Base-by-base conservation (phyloP, 2,888 invertebrate genomes). In the Dryocosmus kuriphilus region DNA sequence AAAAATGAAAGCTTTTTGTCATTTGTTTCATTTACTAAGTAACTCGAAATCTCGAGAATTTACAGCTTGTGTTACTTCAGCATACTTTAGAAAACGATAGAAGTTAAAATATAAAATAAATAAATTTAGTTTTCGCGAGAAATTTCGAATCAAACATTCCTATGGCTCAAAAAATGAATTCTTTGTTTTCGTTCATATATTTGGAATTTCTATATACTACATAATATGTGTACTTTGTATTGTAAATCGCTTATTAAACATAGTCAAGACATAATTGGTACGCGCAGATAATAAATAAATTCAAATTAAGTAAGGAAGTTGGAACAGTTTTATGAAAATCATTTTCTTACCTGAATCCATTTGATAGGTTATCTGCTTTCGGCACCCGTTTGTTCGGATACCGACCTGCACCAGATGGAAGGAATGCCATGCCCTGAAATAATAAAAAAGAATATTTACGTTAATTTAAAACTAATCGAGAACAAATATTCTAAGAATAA, bases 331-430 rank as follows among this genome's bases (percentile, higher is more conserved):
- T 1, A 2, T n/a, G 5, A 16, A 32, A 63, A 19, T 32, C 9
- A 35, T 35, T 35, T n/a, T n/a, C 32, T n/a, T 35, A 63, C 63
- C 63, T 35, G 22, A 22, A 63, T 32, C 63, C 63, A n/a, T 63
- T 63, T 35, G 35, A 35, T 11, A 35, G 35, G 35, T 63, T 63
- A 35, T 63, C 63, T 63, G 51, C n/a, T 35, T 35, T 35, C 11
- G 35, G 11, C 8, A n/a, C n/a, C 14, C 14, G 32, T 32, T 63
- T 35, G 11, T 35, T 63, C 9, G 63, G 22, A 2, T 27, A 16
- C 2, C 27, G 27, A 27, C 27, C 46, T 16, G 41, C 24, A 16
- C 67, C 46, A 27, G 46, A 27, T 27, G 67, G 8, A 27, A 24
- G 19, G 14, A 27, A 67, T 24, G 41, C 67, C 67, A 67, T 67